These are phyloP conservation scores for Cecidostiba fungosa DNA, from an alignment of 2,888 invertebrate species.

Conservation along the genomic window DNA sequence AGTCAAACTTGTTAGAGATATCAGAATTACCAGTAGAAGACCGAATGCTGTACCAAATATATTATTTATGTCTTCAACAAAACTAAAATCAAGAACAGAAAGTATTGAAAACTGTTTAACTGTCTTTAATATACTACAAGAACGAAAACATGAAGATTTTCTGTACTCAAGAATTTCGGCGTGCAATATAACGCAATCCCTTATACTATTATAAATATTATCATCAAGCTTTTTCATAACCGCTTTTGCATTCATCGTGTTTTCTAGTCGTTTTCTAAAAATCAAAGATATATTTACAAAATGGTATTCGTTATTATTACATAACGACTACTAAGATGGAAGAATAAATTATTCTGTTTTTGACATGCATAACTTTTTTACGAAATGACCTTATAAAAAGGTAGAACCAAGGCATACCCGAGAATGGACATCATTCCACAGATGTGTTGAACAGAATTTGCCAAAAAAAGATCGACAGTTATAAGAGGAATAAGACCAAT, in stretches of 20 bases:
- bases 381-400: no score
- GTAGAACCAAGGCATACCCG: constrained; percentile 14
- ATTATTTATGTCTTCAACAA: not conserved
- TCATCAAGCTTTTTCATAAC: not conserved
- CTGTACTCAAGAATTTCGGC: constrained; percentile 46
- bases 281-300: no score
- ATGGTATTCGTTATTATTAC: no score
- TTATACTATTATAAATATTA: constrained; percentile 10
- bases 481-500: constrained; percentile 16
- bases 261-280: constrained; percentile 46
- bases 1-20: constrained; percentile 22
- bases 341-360: no score
- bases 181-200: constrained; percentile 13
- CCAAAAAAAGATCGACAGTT: constrained; percentile 25
- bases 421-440: constrained; percentile 51
- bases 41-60: constrained; percentile 16
- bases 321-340: no score
- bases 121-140: not conserved
- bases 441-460: constrained; percentile 32
- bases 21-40: constrained; percentile 15
- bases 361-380: no score
- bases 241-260: not conserved
- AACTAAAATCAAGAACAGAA: not conserved
- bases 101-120: no score
- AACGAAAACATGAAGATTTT: not conserved